Percentiles rank a stretch among this genome's conserved stretches.
Conservation (phyloP, 2,888 invertebrate species). For the Clistopyga incitator region DNA sequence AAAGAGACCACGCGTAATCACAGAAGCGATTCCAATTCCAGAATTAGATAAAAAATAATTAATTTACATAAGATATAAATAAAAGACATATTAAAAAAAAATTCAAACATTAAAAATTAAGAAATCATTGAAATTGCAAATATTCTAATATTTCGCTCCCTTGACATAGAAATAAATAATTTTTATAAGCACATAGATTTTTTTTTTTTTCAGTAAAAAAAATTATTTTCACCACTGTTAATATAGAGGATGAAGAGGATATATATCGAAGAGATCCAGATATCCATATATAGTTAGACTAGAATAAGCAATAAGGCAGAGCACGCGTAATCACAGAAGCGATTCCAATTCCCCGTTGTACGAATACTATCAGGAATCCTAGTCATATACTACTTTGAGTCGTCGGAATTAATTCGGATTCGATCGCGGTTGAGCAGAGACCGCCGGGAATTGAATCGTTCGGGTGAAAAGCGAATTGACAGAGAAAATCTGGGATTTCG, state of each 20-base stretch:
- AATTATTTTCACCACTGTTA: neutral
- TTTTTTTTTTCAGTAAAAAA: too few relatives aligned
- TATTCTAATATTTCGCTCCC: too few relatives aligned
- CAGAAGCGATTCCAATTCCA: slow-evolving; percentile 12
- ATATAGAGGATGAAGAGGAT: neutral
- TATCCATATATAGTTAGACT: neutral
- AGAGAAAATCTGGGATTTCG: neutral
- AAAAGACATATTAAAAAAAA: too few relatives aligned
- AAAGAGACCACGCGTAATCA: neutral
- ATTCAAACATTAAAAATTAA: too few relatives aligned
- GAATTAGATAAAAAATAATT: too few relatives aligned
- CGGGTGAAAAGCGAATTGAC: slow-evolving; percentile 4
- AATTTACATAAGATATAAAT: too few relatives aligned
- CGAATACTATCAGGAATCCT: neutral
- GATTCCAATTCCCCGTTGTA: slow-evolving; percentile 4
- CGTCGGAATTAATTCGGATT: slow-evolving; percentile 9
- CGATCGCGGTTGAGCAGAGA: slow-evolving; percentile 6
- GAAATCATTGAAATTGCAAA: too few relatives aligned
- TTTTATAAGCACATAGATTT: too few relatives aligned
- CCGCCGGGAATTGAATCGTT: slow-evolving; percentile 9
- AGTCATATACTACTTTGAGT: neutral
- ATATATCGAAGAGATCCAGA: neutral
- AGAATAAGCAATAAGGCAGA: neutral
- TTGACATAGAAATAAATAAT: too few relatives aligned
- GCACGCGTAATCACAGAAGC: neutral